Base-by-base conservation (phyloP, 2,888 invertebrate genomes). In the Tachina fera region DNA sequence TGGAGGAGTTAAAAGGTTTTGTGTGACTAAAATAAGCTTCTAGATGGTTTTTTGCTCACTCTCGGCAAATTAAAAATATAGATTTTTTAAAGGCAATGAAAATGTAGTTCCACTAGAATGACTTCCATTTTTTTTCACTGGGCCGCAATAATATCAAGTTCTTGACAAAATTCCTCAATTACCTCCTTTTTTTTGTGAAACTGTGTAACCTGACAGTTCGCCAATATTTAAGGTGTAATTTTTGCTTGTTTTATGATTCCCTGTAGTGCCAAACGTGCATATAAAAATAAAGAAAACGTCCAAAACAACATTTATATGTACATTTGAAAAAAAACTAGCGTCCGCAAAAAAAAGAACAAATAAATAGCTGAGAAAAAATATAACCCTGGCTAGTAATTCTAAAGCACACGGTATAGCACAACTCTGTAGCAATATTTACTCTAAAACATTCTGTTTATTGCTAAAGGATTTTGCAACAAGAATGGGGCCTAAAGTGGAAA, bases 241-340 rank as follows among this genome's bases (percentile, higher is more conserved):
- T 86, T 65, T 83, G 67, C 74, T 76, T 71, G 72, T 76, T 83
- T 86, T 80, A 86, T 72, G 83, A 72, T 80, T 80, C 86, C 83
- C 86, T 61, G 51, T 83, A 76, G 86, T 56, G 75, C 67, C 65
- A 58, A 84, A 76, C 19, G 58, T 49, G 39, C 68, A 68, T 60
- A 77, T 65, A 72, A 45, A 58, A 77, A 60, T 45, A 31, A 31
- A 41, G 19, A 60, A 74, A 71, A 39, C 51, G 39, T 13, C 13
- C 41, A 11, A 56, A 58, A 41, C 58, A 80, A 67, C 47, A 65
- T 80, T 72, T 41, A 56, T 58, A 31, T 31, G 31, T 31, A 22
- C 47, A 58, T 58, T 49, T 43, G 16, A 19, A 71, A 75, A n/a
- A 82, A 72, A 82, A 72, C 49, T 43, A 83, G 58, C 56, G 67